Conservation (phyloP, 2,113 vertebrate species). For the Synodontis membranacea region DNA sequence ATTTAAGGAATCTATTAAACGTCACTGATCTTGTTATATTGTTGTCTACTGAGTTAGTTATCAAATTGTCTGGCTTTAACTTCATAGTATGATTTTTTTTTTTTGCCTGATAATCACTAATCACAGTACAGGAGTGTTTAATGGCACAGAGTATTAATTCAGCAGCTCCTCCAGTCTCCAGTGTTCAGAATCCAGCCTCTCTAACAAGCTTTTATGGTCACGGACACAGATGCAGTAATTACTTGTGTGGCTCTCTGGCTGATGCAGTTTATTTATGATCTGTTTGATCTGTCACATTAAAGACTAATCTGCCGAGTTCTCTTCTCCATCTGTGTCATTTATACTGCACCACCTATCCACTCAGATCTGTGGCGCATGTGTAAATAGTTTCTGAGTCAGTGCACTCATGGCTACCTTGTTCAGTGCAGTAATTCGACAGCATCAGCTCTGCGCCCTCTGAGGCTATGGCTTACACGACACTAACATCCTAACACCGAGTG, state of each 20-base stretch:
- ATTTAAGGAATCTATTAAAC: no score
- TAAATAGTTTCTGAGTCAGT: constrained; percentile 47
- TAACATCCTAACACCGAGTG: constrained; percentile 50
- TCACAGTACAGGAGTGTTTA: not conserved
- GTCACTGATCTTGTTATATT: no score
- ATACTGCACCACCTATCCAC: constrained; percentile 36
- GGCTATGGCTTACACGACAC: constrained; percentile 14
- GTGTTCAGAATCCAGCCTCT: constrained; percentile 20
- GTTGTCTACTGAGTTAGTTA: no score
- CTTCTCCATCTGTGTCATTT: constrained; percentile 41
- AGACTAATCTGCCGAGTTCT: constrained; percentile 42
- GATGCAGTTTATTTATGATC: constrained; percentile 51
- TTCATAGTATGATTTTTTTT: no score
- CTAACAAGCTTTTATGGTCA: constrained; percentile 47
- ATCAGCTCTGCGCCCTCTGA: constrained; percentile 19
- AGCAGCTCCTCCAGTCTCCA: not conserved
- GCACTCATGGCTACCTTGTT: constrained; percentile 7
- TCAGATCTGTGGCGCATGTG: constrained; percentile 21
- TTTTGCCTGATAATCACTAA: no score
- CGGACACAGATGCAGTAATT: constrained; percentile 38
- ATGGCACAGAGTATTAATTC: constrained; percentile 20
- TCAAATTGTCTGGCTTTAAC: no score
- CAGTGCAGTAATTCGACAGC: constrained; percentile 28
- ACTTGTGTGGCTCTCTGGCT: constrained; percentile 35
- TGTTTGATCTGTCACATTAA: constrained; percentile 49